Evolutionary conservation across 2,888 invertebrate genomes (phyloP).

Genomic region (Ochlodes sylvanus): DNA sequence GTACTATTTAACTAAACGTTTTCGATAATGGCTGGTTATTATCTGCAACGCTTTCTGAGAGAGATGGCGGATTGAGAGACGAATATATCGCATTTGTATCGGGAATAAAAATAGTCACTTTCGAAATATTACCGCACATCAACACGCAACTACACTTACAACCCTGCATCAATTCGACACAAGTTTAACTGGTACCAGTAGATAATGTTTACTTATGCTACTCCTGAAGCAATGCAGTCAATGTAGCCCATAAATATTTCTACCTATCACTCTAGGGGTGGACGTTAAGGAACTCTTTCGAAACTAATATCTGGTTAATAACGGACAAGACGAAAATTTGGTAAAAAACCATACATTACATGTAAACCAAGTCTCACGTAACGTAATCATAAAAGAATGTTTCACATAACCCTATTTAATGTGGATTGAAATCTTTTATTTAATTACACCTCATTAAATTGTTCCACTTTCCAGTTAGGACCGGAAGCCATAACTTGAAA

Average conservation of each 20-base stretch:
- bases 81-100: neutral
- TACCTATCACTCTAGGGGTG: too few relatives aligned
- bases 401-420: neutral
- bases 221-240: too few relatives aligned
- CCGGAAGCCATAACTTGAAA: conserved; percentile 16
- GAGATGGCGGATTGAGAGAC: neutral
- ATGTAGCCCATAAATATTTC: too few relatives aligned
- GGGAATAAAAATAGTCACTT: neutral
- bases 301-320: too few relatives aligned
- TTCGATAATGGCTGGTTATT: conserved; percentile 10
- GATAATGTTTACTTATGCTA: too few relatives aligned
- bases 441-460: conserved; percentile 18
- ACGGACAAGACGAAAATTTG: too few relatives aligned
- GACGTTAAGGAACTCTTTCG: too few relatives aligned
- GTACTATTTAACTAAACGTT: conserved; percentile 24
- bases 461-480: conserved; percentile 16
- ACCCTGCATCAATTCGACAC: too few relatives aligned
- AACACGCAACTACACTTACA: too few relatives aligned
- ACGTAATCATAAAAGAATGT: neutral
- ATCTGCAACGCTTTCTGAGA: neutral
- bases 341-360: too few relatives aligned
- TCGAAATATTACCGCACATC: too few relatives aligned
- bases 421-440: conserved; percentile 12
- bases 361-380: neutral
- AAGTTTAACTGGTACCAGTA: too few relatives aligned